Percentiles rank a stretch among this genome's conserved stretches.
Conservation (phyloP, 2,113 vertebrate species). For the Sturnus vulgaris region DNA sequence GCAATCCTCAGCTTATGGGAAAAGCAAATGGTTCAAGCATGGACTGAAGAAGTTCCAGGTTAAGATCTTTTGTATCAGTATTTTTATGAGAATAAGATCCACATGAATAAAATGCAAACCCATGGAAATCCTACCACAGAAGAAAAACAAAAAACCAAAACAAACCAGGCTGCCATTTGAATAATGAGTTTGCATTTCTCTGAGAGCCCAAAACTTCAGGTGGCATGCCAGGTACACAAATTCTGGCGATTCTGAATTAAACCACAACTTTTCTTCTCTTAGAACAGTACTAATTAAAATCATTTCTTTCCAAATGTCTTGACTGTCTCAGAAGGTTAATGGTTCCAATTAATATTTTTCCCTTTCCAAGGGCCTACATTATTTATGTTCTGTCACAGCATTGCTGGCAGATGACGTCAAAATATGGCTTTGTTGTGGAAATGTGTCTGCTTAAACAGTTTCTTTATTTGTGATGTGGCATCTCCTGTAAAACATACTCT, state of each 20-base stretch:
- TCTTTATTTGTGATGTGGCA: slow-evolving; percentile 29
- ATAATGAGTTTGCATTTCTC: not conserved
- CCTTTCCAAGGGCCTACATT: not conserved
- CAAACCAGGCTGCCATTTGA: not conserved
- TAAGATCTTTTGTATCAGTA: not conserved
- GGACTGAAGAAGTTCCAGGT: not conserved
- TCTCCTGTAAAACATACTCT: not conserved
- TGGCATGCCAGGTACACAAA: not conserved
- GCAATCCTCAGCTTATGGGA: not conserved
- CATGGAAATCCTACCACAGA: not conserved
- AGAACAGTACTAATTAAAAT: slow-evolving; percentile 22
- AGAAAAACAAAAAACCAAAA: not conserved
- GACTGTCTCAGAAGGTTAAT: slow-evolving; percentile 7
- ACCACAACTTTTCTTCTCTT: not conserved
- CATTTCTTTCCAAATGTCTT: not conserved
- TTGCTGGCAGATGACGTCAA: not conserved
- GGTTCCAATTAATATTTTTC: not conserved
- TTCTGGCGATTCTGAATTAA: not conserved
- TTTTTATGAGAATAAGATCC: not conserved
- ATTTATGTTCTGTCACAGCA: slow-evolving; percentile 24
- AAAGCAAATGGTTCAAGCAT: not conserved
- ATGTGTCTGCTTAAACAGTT: not conserved
- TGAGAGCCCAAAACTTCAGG: not conserved
- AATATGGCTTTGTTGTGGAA: slow-evolving; percentile 40
- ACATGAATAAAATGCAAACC: not conserved